phyloP scores from a whole-genome alignment of 2,797 vertebrate genomes.

The Gymnocypris eckloni region DNA sequence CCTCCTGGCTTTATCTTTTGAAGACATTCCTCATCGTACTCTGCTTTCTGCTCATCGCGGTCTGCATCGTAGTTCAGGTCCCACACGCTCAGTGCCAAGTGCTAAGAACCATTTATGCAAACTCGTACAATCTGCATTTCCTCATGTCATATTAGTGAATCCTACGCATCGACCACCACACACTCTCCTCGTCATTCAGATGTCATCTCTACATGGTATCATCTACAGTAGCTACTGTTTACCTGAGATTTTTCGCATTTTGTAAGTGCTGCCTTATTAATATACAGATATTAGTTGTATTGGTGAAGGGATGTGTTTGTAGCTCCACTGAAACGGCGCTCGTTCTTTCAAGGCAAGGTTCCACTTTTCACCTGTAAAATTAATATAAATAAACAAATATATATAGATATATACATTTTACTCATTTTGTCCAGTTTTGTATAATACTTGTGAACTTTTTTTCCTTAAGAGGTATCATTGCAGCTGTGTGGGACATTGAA shows the following conservation, averaged over 20 bases:
- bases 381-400: constrained; percentile 72
- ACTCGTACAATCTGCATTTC: constrained; percentile 29
- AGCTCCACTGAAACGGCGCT: constrained; percentile 65
- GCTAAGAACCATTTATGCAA: constrained; percentile 48
- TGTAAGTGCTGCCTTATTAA: constrained; percentile 73
- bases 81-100: constrained; percentile 43
- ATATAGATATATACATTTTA: constrained; percentile 76
- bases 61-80: constrained; percentile 10
- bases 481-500: constrained; percentile 79
- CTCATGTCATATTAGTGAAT: constrained; percentile 10
- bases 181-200: constrained; percentile 64
- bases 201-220: constrained; percentile 35
- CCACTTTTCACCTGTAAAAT: constrained; percentile 79
- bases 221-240: constrained; percentile 61
- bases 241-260: constrained; percentile 61
- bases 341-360: constrained; percentile 76
- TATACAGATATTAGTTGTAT: constrained; percentile 64
- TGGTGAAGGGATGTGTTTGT: constrained; percentile 60
- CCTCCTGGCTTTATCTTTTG: constrained; percentile 63
- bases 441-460: constrained; percentile 78
- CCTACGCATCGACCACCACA: constrained; percentile 43
- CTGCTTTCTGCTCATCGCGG: constrained; percentile 23
- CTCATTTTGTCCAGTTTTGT: constrained; percentile 82
- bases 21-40: constrained; percentile 77
- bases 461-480: constrained; percentile 76